Evolutionary conservation across 2,888 invertebrate species (phyloP).

Genomic region (Endomychus coccineus): DNA sequence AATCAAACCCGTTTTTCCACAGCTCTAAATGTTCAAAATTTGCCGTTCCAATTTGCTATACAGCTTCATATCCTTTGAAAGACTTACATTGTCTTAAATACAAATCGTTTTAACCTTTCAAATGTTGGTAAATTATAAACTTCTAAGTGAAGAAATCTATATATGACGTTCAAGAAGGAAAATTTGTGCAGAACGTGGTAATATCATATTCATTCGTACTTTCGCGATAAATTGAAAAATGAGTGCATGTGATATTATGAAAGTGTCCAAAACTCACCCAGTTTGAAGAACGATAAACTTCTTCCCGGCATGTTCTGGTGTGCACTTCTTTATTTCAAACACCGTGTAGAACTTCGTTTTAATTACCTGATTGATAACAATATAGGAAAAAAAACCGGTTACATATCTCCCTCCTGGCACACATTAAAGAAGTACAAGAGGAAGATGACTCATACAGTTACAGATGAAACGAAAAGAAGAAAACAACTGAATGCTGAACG

Average conservation of each 20-base stretch:
- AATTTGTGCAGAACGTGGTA: too few relatives aligned
- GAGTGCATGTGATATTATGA: too few relatives aligned
- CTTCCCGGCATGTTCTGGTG: constrained; percentile 36
- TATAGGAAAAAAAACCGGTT: not conserved
- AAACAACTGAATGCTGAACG: constrained; percentile 7
- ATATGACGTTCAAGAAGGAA: too few relatives aligned
- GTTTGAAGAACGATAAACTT: constrained; percentile 44
- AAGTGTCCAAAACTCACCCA: constrained; percentile 39
- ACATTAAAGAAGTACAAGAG: constrained; percentile 2
- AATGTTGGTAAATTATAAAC: too few relatives aligned
- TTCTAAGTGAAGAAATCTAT: not conserved
- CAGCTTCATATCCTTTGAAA: too few relatives aligned
- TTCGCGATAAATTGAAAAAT: too few relatives aligned
- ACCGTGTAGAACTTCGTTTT: constrained; percentile 44
- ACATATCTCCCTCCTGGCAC: constrained; percentile 6
- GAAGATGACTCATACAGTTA: not conserved
- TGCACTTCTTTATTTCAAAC: constrained; percentile 41
- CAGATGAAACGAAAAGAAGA: constrained; percentile 1
- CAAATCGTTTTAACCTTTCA: too few relatives aligned
- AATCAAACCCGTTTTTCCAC: too few relatives aligned
- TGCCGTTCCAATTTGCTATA: too few relatives aligned
- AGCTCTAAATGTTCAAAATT: too few relatives aligned
- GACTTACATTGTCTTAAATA: too few relatives aligned
- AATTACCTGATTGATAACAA: constrained; percentile 8
- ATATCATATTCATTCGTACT: too few relatives aligned